Evolutionary conservation across 2,113 vertebrate species (phyloP).

Genomic region (Perca fluviatilis): DNA sequence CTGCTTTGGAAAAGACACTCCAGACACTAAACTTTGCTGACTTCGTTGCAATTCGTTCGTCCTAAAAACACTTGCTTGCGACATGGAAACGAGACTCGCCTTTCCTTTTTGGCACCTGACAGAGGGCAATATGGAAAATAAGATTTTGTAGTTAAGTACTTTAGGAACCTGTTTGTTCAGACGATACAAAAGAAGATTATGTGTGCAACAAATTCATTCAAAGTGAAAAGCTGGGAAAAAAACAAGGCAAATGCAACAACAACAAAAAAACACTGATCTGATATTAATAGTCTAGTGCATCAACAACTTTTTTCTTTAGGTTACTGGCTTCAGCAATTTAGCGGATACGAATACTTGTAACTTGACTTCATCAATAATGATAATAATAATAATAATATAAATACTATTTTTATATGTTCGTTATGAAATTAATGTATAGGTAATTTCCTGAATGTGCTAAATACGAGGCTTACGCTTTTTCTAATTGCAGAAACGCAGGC

Average conservation of each 20-base stretch:
- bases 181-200: slow-evolving; percentile 54
- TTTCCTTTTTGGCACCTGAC: slow-evolving; percentile 77
- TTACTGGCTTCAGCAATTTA: not conserved
- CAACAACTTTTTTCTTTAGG: not conserved
- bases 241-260: no score
- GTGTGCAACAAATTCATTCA: slow-evolving; percentile 38
- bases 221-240: slow-evolving; percentile 7
- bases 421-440: not conserved
- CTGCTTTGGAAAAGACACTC: slow-evolving; percentile 87
- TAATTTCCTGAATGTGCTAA: not conserved
- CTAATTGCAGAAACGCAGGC: not conserved
- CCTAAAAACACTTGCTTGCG: slow-evolving; percentile 77
- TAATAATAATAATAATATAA: not conserved
- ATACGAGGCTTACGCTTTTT: not conserved
- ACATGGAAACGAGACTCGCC: slow-evolving; percentile 77
- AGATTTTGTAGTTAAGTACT: slow-evolving; percentile 73
- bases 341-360: not conserved
- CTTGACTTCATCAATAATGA: not conserved
- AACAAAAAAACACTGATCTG: slow-evolving; percentile 18
- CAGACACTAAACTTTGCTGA: slow-evolving; percentile 76
- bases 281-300: not conserved
- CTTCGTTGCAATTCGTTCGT: slow-evolving; percentile 73
- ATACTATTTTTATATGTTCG: not conserved
- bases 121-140: slow-evolving; percentile 70
- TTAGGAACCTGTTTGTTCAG: slow-evolving; percentile 74